Evolutionary conservation across 2,113 vertebrate genomes (phyloP), one percentile per base, ranked within the genome.

Genomic region (Dasyornis broadbenti): DNA sequence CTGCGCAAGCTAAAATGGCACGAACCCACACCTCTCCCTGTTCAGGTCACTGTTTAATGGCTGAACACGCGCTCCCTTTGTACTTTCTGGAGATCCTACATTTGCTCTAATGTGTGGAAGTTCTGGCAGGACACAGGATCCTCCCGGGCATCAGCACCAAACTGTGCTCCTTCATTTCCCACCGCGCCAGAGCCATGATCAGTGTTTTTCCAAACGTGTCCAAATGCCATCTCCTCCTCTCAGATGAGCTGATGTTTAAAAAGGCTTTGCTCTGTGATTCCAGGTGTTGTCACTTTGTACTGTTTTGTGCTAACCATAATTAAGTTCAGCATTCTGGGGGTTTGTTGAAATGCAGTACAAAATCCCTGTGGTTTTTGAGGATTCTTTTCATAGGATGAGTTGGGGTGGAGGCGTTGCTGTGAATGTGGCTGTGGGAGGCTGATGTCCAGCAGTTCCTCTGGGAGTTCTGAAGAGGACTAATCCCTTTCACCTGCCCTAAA

Each of bases 1-100:
- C 9, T 24, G 39, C 50, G 23, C 0, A 0, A 59, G 63, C 42
- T 65, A 45, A 84, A 92, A 52, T 73, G 90, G 70, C 75, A 89
- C 0, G 1, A 63, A 35, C 61, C 61, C 89, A 76, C 57, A 69
- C 76, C 53, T 84, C 6, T 72, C 30, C n/a, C 57, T 80, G 86
- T 92, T 69, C 79, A 59, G 57, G 87, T 92, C 45, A 53, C 53
- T 79, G 75, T 71, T 75, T 52, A 76, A 53, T 56, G 77, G 60
- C 89, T 95, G 66, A 68, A 53, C 60, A 68, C 5, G 15, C 1
- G 3, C 7, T 91, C 53, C 61, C 21, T 56, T 65, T 56, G 57
- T 61, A 11, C 31, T 56, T 78, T 64, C 65, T 91, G 84, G n/a
- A 72, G 93, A 70, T 64, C 47, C 72, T 91, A 16, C 56, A 24